Evolutionary conservation across 2,797 vertebrate species (phyloP).

Genomic region (Momotus momota): DNA sequence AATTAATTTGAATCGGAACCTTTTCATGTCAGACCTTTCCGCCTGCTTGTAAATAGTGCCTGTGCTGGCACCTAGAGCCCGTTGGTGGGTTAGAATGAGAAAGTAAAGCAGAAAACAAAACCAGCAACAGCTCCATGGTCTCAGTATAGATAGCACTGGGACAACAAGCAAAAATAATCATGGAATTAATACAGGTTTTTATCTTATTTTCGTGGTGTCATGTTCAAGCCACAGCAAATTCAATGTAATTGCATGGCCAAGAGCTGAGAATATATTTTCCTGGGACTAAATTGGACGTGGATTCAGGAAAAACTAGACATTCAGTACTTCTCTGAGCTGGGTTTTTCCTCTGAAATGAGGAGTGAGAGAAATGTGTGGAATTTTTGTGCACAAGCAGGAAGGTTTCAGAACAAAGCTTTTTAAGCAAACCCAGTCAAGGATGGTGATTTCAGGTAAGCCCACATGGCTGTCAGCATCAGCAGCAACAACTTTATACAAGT

Average conservation of each 20-base stretch:
- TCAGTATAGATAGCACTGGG: not conserved
- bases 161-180: not conserved
- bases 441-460: not conserved
- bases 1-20: not conserved
- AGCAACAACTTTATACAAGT: not conserved
- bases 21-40: not conserved
- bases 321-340: not conserved
- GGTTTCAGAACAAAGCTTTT: not conserved
- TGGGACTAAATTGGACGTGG: fast-evolving
- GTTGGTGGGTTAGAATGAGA: fast-evolving
- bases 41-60: not conserved
- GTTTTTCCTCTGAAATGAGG: not conserved
- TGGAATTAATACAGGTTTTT: not conserved
- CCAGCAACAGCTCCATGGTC: fast-evolving
- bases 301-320: not conserved
- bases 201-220: not conserved
- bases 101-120: not conserved
- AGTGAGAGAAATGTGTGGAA: not conserved
- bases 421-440: not conserved
- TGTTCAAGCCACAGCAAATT: not conserved
- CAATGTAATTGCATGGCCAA: not conserved
- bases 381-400: not conserved
- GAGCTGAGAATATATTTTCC: not conserved
- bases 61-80: slow-evolving; percentile 26
- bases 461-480: not conserved